Conservation (phyloP, 2,888 invertebrate genomes). For the Apoderus coryli region DNA sequence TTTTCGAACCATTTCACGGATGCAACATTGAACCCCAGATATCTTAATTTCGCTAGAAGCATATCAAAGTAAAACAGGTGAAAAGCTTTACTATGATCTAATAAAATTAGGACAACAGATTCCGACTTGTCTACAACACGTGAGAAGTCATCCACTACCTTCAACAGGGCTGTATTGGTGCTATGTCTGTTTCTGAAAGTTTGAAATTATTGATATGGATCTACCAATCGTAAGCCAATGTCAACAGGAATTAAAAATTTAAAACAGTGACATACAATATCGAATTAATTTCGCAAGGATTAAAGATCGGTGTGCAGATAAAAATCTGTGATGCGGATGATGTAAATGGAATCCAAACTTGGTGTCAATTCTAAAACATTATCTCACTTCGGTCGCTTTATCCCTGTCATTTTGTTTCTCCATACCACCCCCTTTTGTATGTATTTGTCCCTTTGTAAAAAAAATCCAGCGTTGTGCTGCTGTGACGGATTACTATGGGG, state of each 20-base stretch:
- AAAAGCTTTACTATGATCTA: too few species aligned
- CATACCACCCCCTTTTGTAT: constrained; percentile 8
- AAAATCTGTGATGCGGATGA: constrained; percentile 29
- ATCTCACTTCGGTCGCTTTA: constrained; percentile 28
- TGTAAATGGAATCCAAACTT: constrained; percentile 33
- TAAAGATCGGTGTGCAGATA: constrained; percentile 29
- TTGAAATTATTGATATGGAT: too few species aligned
- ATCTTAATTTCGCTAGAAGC: too few species aligned
- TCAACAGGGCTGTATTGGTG: too few species aligned
- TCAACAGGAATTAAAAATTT: constrained; percentile 12
- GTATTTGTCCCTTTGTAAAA: constrained; percentile 12
- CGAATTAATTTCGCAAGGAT: constrained; percentile 27
- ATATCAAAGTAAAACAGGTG: too few species aligned
- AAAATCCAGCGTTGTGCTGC: constrained; percentile 17
- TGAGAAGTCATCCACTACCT: too few species aligned
- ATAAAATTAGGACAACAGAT: too few species aligned
- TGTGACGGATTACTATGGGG: constrained; percentile 33
- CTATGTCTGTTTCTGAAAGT: too few species aligned
- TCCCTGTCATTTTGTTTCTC: constrained; percentile 14
- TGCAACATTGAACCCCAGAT: too few species aligned
- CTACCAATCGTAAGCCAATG: too few species aligned
- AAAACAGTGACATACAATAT: constrained; percentile 22
- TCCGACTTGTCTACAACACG: too few species aligned
- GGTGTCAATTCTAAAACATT: constrained; percentile 29
- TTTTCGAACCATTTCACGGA: too few species aligned